These are phyloP conservation scores for Drosophila neonasuta DNA, from an alignment of 2,888 invertebrate genomes.

Conservation along the genomic window DNA sequence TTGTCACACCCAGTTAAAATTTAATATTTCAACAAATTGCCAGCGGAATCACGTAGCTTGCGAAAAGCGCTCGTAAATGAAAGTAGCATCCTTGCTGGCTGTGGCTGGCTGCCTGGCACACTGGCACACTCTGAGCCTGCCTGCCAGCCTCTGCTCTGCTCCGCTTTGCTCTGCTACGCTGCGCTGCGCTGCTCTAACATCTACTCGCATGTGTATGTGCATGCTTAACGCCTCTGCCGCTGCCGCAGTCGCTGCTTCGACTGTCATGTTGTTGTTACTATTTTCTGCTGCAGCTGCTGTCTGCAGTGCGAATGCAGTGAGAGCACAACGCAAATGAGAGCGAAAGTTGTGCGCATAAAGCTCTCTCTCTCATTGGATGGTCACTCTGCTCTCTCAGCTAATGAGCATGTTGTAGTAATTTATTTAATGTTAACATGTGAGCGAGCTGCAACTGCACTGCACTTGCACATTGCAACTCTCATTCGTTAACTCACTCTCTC, in stretches of 20 bases:
- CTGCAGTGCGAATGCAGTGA: slow-evolving; percentile 42
- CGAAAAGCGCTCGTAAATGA: slow-evolving; percentile 62
- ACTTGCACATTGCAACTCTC: slow-evolving; percentile 31
- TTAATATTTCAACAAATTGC: slow-evolving; percentile 70
- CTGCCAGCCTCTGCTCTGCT: slow-evolving; percentile 20
- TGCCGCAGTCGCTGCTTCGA: slow-evolving; percentile 1
- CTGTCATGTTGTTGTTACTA: slow-evolving; percentile 36
- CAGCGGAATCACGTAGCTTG: slow-evolving; percentile 62
- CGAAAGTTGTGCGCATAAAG: slow-evolving; percentile 45
- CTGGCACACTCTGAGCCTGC: slow-evolving; percentile 51
- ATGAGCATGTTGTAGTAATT: slow-evolving; percentile 61
- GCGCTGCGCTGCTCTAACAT: background rate
- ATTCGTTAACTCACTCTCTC: background rate
- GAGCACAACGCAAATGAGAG: slow-evolving; percentile 22
- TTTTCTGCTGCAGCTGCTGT: slow-evolving; percentile 37
- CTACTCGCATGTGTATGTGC: slow-evolving; percentile 29
- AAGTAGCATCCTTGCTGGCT: slow-evolving; percentile 70
- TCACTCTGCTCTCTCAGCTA: slow-evolving; percentile 24
- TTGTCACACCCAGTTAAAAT: slow-evolving; percentile 76
- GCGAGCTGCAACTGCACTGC: slow-evolving; percentile 23
- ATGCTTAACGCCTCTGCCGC: slow-evolving; percentile 10
- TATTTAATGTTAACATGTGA: slow-evolving; percentile 46
- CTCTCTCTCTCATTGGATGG: slow-evolving; percentile 2
- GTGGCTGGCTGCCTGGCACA: slow-evolving; percentile 69
- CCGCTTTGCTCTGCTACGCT: background rate